Evolutionary conservation across 2,113 vertebrate species (phyloP), one percentile per base, ranked within the genome.

Genomic region (Mastomys natalensis): DNA sequence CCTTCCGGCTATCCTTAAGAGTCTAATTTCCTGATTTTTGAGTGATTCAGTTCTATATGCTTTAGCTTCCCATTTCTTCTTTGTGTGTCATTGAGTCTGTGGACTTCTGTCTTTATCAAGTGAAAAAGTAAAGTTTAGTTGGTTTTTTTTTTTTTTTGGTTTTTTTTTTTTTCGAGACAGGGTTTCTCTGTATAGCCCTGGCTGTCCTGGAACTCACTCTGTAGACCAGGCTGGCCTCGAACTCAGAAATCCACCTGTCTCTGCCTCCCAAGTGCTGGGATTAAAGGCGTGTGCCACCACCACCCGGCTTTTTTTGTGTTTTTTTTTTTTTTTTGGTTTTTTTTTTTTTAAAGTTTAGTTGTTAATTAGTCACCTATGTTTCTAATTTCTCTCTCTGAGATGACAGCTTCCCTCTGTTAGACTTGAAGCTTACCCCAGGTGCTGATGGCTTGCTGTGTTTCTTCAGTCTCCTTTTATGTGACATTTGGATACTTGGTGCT

Each of bases 71-170:
- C 21, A 2, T 73, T 37, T 62, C 26, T 91, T 51, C 85, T 90
- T 58, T 93, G 89, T 80, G 88, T 43, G 21, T 86, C 90, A 43
- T 22, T 60, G 48, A 64, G 68, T 94, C 80, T 53, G 13, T 43
- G 68, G 43, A 51, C 73, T 60, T 85, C 17, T 5, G 76, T 93
- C 60, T 21, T 96, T 77, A 80, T 89, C 73, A 89, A 92, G 58
- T 48, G 66, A 73, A 40, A 76, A 87, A 81, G 60, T 81, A 58
- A 24, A 48, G 29, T 70, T 66, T 7, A 29, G 45, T 55, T 31
- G 31, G n/a, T n/a, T n/a, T n/a, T n/a, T n/a, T n/a, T n/a, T n/a
- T n/a, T n/a, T n/a, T n/a, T n/a, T n/a, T n/a, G n/a, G n/a, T n/a
- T n/a, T n/a, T n/a, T n/a, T n/a, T n/a, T n/a, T n/a, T n/a, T n/a